phyloP scores from a whole-genome alignment of 2,797 vertebrate genomes.

The Crax fasciolata region DNA sequence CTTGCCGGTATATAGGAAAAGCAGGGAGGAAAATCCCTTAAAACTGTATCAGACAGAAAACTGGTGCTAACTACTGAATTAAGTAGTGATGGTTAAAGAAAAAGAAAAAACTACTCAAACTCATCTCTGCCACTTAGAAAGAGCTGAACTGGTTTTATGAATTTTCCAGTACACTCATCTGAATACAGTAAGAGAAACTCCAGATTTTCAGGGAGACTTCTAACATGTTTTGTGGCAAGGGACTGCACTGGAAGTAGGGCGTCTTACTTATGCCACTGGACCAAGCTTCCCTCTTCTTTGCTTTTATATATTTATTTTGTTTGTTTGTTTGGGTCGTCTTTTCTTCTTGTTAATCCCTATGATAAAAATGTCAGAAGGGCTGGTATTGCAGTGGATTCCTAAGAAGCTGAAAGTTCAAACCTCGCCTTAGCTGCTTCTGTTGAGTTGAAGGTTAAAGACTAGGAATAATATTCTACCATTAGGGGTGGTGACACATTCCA shows the following conservation, averaged over 20 bases:
- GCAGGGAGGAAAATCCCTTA: slow-evolving; percentile 37
- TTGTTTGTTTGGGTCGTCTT: rapidly evolving
- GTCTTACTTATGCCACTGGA: neutral
- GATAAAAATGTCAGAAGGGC: neutral
- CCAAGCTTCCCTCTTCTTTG: neutral
- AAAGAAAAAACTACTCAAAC: neutral
- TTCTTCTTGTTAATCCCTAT: neutral
- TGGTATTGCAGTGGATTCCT: neutral
- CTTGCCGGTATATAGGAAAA: neutral
- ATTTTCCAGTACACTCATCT: slow-evolving; percentile 19
- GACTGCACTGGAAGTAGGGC: neutral
- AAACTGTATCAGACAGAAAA: neutral
- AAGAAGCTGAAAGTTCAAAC: neutral
- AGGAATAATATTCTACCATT: neutral
- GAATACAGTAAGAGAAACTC: neutral
- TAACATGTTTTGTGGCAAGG: neutral
- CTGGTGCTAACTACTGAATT: slow-evolving; percentile 6
- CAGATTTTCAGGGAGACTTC: neutral
- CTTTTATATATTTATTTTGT: neutral
- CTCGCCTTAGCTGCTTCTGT: neutral
- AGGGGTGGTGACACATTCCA: neutral
- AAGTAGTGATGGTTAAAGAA: neutral
- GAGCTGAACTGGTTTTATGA: neutral
- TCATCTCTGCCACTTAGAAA: slow-evolving; percentile 1
- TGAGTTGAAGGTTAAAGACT: neutral